Percentiles rank a stretch among this genome's conserved stretches.
phyloP scores from a whole-genome alignment of 2,797 vertebrate species.

The Pseudopleuronectes americanus region DNA sequence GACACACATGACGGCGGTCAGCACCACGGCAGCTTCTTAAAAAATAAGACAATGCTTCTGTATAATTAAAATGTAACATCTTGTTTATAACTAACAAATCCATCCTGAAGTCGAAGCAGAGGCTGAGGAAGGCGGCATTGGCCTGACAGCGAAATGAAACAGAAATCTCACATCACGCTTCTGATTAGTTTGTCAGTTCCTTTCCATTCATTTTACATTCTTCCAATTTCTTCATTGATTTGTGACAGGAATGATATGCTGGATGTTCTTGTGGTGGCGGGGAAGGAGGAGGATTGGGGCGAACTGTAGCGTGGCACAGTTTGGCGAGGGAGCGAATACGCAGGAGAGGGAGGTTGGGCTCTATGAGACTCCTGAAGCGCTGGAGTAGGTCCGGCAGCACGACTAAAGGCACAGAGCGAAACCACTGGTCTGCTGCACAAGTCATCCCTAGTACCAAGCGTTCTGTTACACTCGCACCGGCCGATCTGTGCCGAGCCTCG shows the following conservation, averaged over 20 bases:
- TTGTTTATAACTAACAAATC: slow-evolving; percentile 27
- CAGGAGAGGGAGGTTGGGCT: slow-evolving; percentile 19
- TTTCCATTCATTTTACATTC: not conserved
- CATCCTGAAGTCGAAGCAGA: slow-evolving; percentile 1
- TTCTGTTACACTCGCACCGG: slow-evolving; percentile 38
- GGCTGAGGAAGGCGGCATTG: slow-evolving; percentile 1
- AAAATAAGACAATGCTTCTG: slow-evolving; percentile 33
- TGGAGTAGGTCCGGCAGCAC: slow-evolving; percentile 52
- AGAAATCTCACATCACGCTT: slow-evolving; percentile 10
- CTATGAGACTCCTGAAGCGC: slow-evolving; percentile 22
- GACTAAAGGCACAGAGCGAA: slow-evolving; percentile 68
- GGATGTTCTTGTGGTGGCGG: not conserved
- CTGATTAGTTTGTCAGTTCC: slow-evolving; percentile 5
- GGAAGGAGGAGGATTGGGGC: not conserved
- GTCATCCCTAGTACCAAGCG: slow-evolving; percentile 41
- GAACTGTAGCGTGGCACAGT: slow-evolving; percentile 47
- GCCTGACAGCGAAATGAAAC: slow-evolving; percentile 18
- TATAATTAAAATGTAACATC: slow-evolving; percentile 39
- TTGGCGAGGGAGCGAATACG: slow-evolving; percentile 31
- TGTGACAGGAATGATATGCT: slow-evolving; percentile 34
- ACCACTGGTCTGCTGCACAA: slow-evolving; percentile 52
- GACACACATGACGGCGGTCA: slow-evolving; percentile 13
- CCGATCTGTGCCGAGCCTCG: slow-evolving; percentile 56
- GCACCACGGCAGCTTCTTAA: slow-evolving; percentile 21
- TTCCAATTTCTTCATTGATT: slow-evolving; percentile 35